phyloP scores from a whole-genome alignment of 2,888 invertebrate genomes.

The Argyresthia albistria region DNA sequence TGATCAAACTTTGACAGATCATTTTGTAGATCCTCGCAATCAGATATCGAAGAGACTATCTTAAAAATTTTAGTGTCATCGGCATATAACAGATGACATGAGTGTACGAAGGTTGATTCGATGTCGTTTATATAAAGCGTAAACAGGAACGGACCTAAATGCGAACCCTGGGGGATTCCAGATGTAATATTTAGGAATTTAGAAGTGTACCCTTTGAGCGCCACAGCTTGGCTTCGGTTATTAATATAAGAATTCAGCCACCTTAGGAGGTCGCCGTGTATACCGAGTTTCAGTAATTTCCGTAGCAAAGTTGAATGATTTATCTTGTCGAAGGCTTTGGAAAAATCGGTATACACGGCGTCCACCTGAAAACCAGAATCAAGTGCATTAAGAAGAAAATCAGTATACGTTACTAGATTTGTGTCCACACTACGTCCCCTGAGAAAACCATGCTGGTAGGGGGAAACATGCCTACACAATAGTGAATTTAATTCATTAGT shows the following conservation, averaged over 20 bases:
- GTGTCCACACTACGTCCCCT: not conserved
- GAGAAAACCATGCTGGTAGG: not conserved
- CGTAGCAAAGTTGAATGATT: not conserved
- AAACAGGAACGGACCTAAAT: not conserved
- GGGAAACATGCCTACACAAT: not conserved
- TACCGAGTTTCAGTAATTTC: not conserved
- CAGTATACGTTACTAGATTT: not conserved
- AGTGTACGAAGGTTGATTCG: not conserved
- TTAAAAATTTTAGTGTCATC: not conserved
- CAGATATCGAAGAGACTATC: not conserved
- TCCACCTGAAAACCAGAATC: not conserved
- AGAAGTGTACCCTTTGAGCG: not conserved
- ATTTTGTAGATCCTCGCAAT: not conserved
- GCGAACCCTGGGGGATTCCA: not conserved
- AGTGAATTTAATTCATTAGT: not conserved
- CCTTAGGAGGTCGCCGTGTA: not conserved
- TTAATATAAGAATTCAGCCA: not conserved
- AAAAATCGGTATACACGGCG: constrained; percentile 2
- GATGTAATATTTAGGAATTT: not conserved
- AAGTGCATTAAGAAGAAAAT: not conserved
- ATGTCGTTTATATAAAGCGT: not conserved
- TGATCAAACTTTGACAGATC: not conserved
- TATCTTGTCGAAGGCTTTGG: not conserved
- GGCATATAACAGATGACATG: not conserved
- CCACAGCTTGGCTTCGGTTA: not conserved